Evolutionary conservation across 2,113 vertebrate species (phyloP).

Genomic region (Leptosomus discolor): DNA sequence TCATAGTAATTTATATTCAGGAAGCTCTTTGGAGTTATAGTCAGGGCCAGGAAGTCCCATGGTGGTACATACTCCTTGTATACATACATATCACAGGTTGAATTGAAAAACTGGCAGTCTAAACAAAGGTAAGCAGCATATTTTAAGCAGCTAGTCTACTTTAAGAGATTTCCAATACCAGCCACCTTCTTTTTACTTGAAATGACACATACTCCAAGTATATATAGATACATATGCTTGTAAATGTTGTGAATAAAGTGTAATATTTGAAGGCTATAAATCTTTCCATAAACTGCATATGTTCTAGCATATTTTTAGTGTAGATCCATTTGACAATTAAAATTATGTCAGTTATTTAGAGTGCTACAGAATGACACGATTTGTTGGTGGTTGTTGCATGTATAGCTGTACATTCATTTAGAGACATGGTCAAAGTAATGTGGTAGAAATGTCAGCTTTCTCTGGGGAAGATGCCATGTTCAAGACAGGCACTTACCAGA

Average conservation of each 20-base stretch:
- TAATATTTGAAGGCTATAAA: not conserved
- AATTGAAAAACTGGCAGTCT: not conserved
- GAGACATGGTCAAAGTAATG: not conserved
- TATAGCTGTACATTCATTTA: constrained; percentile 7
- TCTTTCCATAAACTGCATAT: not conserved
- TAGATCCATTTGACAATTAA: constrained; percentile 1
- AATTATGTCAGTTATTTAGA: not conserved
- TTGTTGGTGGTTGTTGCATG: not conserved
- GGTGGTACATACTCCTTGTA: not conserved
- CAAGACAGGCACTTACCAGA: not conserved
- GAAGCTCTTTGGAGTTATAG: not conserved
- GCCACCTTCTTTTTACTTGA: not conserved
- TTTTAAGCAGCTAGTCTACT: not conserved
- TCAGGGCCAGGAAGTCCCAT: not conserved
- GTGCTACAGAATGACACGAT: not conserved
- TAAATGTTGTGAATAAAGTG: not conserved
- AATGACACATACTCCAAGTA: not conserved
- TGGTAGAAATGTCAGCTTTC: not conserved
- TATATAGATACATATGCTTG: not conserved
- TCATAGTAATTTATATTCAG: not conserved
- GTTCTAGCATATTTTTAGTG: not conserved
- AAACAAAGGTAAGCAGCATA: not conserved
- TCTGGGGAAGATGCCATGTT: not conserved
- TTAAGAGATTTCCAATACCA: not conserved
- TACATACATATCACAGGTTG: not conserved